Evolutionary conservation across 1,140 invertebrate genomes (phyloP).

Genomic region (Pygmarrhopalites habei): DNA sequence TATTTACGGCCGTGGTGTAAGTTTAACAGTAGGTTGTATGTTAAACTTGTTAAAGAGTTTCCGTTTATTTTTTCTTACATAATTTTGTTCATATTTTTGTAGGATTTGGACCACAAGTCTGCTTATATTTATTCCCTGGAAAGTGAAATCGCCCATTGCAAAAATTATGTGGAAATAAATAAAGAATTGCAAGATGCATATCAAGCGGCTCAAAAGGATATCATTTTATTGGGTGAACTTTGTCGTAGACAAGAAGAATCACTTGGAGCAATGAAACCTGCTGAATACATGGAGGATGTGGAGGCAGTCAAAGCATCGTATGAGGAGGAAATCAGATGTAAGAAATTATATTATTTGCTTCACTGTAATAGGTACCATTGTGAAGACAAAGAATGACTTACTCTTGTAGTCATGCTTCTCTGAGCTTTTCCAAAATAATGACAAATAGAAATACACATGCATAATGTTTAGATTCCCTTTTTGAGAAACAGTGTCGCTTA

Average conservation of each 20-base stretch:
- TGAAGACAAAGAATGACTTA: too few species aligned
- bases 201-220: constrained; percentile 26
- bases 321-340: constrained; percentile 32
- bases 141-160: constrained; percentile 19
- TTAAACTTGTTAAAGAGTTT: too few species aligned
- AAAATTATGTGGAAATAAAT: constrained; percentile 15
- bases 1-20: too few species aligned
- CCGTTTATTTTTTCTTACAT: too few species aligned
- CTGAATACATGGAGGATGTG: constrained; percentile 17
- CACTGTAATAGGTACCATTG: too few species aligned
- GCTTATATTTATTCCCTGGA: constrained; percentile 20
- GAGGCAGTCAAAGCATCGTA: constrained; percentile 26
- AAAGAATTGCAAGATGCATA: constrained; percentile 30
- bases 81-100: too few species aligned
- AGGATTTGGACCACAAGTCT: constrained; percentile 28
- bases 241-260: constrained; percentile 29
- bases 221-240: constrained; percentile 36
- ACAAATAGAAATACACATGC: too few species aligned
- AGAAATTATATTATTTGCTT: too few species aligned
- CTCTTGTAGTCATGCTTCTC: too few species aligned
- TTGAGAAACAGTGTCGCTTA: too few species aligned
- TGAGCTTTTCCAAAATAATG: too few species aligned
- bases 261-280: background rate
- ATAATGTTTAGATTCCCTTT: too few species aligned
- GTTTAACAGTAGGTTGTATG: background rate